These are phyloP conservation scores for Pluvialis apricaria DNA, from an alignment of 2,113 vertebrate genomes.

Conservation along the genomic window DNA sequence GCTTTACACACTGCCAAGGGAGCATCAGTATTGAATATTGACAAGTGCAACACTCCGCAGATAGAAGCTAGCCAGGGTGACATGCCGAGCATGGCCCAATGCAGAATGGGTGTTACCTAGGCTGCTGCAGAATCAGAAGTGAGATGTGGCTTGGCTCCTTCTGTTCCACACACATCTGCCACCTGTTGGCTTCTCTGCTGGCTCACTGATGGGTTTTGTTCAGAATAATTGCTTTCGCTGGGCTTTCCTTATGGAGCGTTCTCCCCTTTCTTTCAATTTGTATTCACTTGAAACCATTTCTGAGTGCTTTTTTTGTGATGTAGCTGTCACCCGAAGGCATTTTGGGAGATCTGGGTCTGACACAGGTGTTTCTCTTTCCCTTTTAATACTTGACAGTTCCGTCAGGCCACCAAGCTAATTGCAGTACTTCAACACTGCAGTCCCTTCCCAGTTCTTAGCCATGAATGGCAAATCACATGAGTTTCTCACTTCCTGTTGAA, in stretches of 20 bases:
- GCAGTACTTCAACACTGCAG: not conserved
- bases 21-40: not conserved
- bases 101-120: not conserved
- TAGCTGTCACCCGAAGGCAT: not conserved
- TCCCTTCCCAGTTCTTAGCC: not conserved
- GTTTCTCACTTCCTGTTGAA: not conserved
- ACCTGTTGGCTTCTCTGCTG: not conserved
- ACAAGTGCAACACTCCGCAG: not conserved
- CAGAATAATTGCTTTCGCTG: not conserved
- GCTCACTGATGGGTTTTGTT: not conserved
- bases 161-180: not conserved
- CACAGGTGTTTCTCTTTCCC: not conserved
- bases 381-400: not conserved
- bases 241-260: not conserved
- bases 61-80: not conserved
- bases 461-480: not conserved
- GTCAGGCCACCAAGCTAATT: not conserved
- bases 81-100: fast-evolving
- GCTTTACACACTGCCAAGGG: not conserved
- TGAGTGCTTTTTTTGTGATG: not conserved
- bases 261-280: not conserved
- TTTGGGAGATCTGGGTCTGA: not conserved
- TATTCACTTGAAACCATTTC: not conserved
- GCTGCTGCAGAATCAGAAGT: not conserved
- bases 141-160: not conserved